phyloP scores from a whole-genome alignment of 2,888 invertebrate genomes.

The Brachyptera putata region DNA sequence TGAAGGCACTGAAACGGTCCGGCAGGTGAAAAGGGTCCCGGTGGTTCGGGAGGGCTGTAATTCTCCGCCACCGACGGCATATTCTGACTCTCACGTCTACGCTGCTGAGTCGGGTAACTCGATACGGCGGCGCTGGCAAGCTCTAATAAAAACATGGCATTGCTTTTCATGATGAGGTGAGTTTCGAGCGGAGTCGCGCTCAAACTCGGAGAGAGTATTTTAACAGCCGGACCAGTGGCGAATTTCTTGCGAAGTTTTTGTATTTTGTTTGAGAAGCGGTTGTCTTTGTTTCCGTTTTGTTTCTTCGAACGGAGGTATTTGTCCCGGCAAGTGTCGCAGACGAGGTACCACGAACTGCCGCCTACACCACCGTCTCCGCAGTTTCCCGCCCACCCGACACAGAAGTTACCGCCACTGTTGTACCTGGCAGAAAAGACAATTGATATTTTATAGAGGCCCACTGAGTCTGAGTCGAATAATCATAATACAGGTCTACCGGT shows the following conservation, averaged over 20 bases:
- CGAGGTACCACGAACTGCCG: slow-evolving; percentile 82
- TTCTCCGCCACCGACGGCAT: slow-evolving; percentile 40
- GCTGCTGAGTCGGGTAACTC: slow-evolving; percentile 34
- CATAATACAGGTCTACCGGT: no score
- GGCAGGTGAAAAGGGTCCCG: slow-evolving; percentile 52
- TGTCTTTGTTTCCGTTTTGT: slow-evolving; percentile 24
- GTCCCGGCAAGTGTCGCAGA: slow-evolving; percentile 87
- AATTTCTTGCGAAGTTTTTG: slow-evolving; percentile 38
- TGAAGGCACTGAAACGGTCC: slow-evolving; percentile 60
- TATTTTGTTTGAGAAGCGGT: slow-evolving; percentile 30
- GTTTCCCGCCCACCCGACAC: slow-evolving; percentile 82
- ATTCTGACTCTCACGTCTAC: slow-evolving; percentile 28
- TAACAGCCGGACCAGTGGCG: slow-evolving; percentile 37
- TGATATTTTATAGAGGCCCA: no score
- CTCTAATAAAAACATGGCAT: slow-evolving; percentile 90
- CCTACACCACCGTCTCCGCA: slow-evolving; percentile 80
- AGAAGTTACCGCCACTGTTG: slow-evolving; percentile 84
- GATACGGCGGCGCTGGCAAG: slow-evolving; percentile 70
- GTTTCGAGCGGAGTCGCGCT: slow-evolving; percentile 47
- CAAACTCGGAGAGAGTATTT: slow-evolving; percentile 40
- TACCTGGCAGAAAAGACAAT: no score
- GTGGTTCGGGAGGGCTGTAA: slow-evolving; percentile 52
- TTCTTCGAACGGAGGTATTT: slow-evolving; percentile 53
- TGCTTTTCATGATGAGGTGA: slow-evolving; percentile 80
- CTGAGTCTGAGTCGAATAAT: no score